Conservation (phyloP, 1,140 invertebrate species). For the Phthorimaea operculella region DNA sequence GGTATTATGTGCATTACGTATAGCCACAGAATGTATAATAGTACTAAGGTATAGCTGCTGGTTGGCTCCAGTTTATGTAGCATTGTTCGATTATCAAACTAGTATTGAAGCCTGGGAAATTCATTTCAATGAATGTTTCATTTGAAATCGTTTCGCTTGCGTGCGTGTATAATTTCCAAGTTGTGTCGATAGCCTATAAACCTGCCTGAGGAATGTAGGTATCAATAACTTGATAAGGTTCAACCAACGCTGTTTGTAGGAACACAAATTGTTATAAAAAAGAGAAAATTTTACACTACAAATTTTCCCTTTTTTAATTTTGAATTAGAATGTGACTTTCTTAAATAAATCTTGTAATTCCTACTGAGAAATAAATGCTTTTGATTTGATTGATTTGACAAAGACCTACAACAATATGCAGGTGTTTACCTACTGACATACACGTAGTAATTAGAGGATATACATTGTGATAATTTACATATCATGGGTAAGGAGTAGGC, state of each 20-base stretch:
- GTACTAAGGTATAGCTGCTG: no score
- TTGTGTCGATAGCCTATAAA: not conserved
- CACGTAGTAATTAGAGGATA: no score
- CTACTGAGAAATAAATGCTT: no score
- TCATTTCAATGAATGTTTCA: not conserved
- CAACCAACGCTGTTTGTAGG: not conserved
- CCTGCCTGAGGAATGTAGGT: not conserved
- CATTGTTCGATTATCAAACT: not conserved
- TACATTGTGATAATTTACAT: no score
- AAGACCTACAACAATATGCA: not conserved
- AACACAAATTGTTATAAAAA: no score
- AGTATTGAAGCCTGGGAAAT: not conserved
- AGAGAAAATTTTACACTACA: no score
- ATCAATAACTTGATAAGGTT: not conserved
- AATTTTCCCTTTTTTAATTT: no score
- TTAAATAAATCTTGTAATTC: no score
- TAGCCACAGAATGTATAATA: no score
- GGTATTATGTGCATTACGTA: not conserved
- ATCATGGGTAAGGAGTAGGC: no score
- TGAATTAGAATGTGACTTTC: no score
- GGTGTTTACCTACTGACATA: not conserved
- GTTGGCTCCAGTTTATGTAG: slow-evolving; percentile 1
- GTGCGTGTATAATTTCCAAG: not conserved
- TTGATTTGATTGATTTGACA: no score
- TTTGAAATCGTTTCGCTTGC: not conserved